Percentiles rank a stretch among this genome's conserved stretches.
Evolutionary conservation across 2,888 invertebrate genomes (phyloP).

Genomic region (Mesoligia furuncula): DNA sequence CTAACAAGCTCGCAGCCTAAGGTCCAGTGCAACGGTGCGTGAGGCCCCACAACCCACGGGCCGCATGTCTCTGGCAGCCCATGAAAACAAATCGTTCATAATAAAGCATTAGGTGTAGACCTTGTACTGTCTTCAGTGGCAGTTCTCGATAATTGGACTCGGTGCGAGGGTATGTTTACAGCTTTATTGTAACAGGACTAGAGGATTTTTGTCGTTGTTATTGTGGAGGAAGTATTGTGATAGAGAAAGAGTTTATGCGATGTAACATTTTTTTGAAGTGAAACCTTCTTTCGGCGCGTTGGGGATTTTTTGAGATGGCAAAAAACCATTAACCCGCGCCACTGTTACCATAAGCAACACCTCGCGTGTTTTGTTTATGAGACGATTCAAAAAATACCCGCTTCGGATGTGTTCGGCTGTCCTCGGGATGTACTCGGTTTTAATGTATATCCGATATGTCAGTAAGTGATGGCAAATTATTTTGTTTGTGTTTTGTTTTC

Average conservation of each 20-base stretch:
- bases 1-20: slow-evolving; percentile 58
- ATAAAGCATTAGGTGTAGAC: slow-evolving; percentile 72
- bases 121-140: slow-evolving; percentile 68
- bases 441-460: no score
- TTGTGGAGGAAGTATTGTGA: background rate
- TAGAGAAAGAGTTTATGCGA: background rate
- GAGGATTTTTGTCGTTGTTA: slow-evolving; percentile 29
- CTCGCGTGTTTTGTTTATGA: no score
- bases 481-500: no score
- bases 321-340: no score
- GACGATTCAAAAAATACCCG: no score
- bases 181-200: slow-evolving; percentile 35
- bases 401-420: no score
- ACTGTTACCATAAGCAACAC: no score
- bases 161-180: slow-evolving; percentile 23
- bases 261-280: no score
- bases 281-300: no score
- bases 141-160: slow-evolving; percentile 50
- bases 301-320: no score
- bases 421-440: no score
- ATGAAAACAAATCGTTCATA: slow-evolving; percentile 86
- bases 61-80: slow-evolving; percentile 84
- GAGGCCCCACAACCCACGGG: slow-evolving; percentile 80
- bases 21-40: slow-evolving; percentile 82
- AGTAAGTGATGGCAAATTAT: no score